Base-by-base conservation (phyloP, 2,113 vertebrate species). In the Trogon melanurus region DNA sequence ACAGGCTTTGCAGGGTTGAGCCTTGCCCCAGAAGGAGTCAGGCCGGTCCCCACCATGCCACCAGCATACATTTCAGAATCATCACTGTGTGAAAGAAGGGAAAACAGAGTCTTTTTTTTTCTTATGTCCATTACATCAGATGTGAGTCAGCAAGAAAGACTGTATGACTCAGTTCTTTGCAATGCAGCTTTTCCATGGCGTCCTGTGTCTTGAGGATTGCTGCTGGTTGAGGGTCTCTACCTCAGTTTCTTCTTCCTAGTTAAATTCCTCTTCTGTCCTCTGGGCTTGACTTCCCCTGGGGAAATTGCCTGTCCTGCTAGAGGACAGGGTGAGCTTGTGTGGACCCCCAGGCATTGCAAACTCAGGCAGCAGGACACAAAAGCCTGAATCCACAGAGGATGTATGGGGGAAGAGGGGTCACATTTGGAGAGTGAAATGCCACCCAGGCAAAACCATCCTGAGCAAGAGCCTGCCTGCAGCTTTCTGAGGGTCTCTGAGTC, bases 131-230 rank as follows among this genome's bases (percentile, higher is more conserved):
- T 90, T 69, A 45, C 38, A 34, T 32, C 79, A 0, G 3, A 22
- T 79, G 58, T n/a, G 88, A 96, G 79, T 34, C 88, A 88, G 92
- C 67, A 83, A 54, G 73, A 36, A 74, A 44, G 62, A 27, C 71
- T 34, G 69, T 18, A 29, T 93, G 92, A 96, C 54, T 96, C 96
- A 92, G 88, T 73, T 25, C 85, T 90, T 86, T 73, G 90, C 92
- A 79, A 79, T 85, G 85, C 82, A 79, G 88, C 62, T 85, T 25
- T 25, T 85, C 71, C 56, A 79, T 27, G 6, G 17, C 84, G 84
- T 89, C 76, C 78, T 48, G 61, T 8, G 76, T 45, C 61, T 66
- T 7, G 27, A 66, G 60, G 26, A 51, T 21, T 50, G 66, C 78
- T 50, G 26, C 27, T 1, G 6, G 12, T 69, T 54, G 67, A 23